Evolutionary conservation across 2,113 vertebrate species (phyloP), one percentile per base, ranked within the genome.

Genomic region (Eolophus roseicapilla): DNA sequence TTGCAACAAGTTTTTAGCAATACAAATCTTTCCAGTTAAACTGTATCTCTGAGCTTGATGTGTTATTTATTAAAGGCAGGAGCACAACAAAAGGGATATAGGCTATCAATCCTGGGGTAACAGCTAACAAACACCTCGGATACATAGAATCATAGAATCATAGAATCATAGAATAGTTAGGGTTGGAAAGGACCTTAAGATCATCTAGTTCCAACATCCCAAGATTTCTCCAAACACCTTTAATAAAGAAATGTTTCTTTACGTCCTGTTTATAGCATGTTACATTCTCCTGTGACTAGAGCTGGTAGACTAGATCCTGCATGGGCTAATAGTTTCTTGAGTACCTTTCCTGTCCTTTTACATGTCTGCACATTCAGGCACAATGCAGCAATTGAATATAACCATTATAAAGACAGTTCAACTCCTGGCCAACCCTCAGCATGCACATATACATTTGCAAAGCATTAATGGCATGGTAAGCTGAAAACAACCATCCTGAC

Each of bases 381-480:
- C 94, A 69, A 52, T 60, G 33, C 78, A 89, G 86, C 44, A 91
- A 87, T 79, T 91, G 52, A 93, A 76, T 14, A 76, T 17, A 87
- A 71, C 44, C 47, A 68, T 82, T 84, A 89, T 4, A 85, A 91
- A 64, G 69, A 43, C 70, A 83, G 53, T 63, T 95, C 41, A 93
- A 49, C 49, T 85, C 49, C 86, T 89, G 74, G 77, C 39, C 74
- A 92, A 52, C 74, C 80, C 88, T 95, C 91, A 95, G 81, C 70
- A 46, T 46, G 70, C 67, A 79, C 57, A 89, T 79, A 87, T 14
- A 86, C 57, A 78, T 82, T 88, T 84, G 35, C 74, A 93, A 91
- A 96, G 87, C 67, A 91, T 46, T 86, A 67, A 88, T 46, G 50
- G 25, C 43, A 74, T 31, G 43, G 59, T 78, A 92, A 93, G 68